Evolutionary conservation across 2,113 vertebrate species (phyloP), one percentile per base, ranked within the genome.

Genomic region (Bubalus kerabau): DNA sequence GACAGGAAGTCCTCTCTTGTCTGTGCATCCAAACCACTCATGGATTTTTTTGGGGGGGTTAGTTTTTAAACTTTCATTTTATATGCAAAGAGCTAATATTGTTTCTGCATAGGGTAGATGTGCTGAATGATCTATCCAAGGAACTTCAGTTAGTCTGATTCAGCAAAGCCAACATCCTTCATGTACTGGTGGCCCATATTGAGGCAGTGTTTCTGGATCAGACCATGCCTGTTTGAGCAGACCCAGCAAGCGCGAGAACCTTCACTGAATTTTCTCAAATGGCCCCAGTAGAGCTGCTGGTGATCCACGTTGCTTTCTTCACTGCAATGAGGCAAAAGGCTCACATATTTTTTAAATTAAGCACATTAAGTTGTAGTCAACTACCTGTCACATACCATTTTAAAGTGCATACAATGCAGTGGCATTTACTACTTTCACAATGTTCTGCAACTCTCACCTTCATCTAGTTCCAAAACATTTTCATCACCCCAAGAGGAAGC

Each of bases 21-120:
- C 67, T 40, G 10, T 12, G n/a, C 67, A 40, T 71, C 67, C 10
- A 71, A 71, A 40, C 5, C 67, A 71, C 19, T 71, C 19, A 23
- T 40, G 67, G 67, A 40, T 6, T 71, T 23, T 71, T n/a, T 64
- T 16, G 6, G 2, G 17, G 4, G 4, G 4, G 17, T 9, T 0
- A 71, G 64, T 36, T 40, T 40, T 74, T 74, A 74, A 74, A 40
- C 67, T 74, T 74, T 74, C 36, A 24, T 40, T 74, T 40, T 74
- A 13, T 6, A 74, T 40, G 36, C 21, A 74, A 74, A 74, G 67
- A 74, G 36, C 67, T 74, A 74, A 36, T 74, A 74, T 40, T 40
- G 1, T 74, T 74, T 74, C 36, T 13, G 5, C 21, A 24, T 74
- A 74, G 24, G 36, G 5, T 13, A 74, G 67, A 40, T 24, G 21